phyloP scores from a whole-genome alignment of 2,888 invertebrate genomes.

The Oscheius sp. region DNA sequence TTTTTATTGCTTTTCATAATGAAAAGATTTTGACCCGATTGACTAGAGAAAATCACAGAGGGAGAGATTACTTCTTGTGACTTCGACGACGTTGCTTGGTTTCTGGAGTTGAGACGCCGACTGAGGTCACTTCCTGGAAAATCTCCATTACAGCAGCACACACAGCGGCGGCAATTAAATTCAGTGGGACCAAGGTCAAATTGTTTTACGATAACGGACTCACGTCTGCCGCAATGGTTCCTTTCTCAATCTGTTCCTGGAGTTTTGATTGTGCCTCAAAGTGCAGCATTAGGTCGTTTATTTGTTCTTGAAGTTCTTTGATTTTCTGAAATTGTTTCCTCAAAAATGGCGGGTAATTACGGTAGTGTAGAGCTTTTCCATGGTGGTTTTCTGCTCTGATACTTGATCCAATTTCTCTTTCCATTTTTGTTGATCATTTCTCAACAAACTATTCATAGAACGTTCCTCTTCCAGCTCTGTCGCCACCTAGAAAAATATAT shows the following conservation, averaged over 20 bases:
- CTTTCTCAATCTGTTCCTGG: conserved; percentile 27
- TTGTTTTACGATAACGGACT: too few species aligned
- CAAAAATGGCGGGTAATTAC: neutral
- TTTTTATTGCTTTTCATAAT: neutral
- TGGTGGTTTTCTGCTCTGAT: conserved; percentile 71
- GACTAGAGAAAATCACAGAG: neutral
- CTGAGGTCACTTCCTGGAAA: conserved; percentile 8
- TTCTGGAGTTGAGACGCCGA: neutral
- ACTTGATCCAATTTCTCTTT: conserved; percentile 75
- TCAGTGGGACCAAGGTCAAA: neutral
- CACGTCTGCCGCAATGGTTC: conserved; percentile 4
- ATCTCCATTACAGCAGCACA: neutral
- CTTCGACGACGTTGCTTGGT: neutral
- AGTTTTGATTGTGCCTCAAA: conserved; percentile 83
- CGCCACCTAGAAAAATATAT: conserved; percentile 29
- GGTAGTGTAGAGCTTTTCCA: conserved; percentile 46
- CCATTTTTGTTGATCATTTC: conserved; percentile 80
- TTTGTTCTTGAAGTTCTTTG: conserved; percentile 86
- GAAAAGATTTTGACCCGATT: neutral
- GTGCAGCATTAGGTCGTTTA: conserved; percentile 95
- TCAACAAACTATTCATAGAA: conserved; percentile 80
- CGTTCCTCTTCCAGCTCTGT: conserved; percentile 60
- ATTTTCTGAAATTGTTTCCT: conserved; percentile 75
- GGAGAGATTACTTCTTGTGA: conserved; percentile 1
- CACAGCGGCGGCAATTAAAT: neutral